Evolutionary conservation across 2,113 vertebrate species (phyloP).

Genomic region (Ardeotis arabs): DNA sequence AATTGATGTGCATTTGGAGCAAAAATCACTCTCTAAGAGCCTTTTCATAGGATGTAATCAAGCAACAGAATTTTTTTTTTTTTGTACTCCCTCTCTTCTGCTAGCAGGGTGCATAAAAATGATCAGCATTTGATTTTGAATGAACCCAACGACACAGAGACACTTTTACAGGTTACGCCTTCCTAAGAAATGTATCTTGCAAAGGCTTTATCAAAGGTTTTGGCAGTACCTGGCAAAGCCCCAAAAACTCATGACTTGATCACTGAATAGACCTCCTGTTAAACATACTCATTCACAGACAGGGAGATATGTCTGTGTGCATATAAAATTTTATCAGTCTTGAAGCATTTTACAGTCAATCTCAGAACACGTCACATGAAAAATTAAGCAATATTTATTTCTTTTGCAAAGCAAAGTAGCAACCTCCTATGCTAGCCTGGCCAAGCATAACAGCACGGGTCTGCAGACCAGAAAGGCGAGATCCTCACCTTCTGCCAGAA

Average conservation of each 20-base stretch:
- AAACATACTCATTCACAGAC: neutral
- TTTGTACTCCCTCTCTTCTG: neutral
- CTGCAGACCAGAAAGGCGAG: neutral
- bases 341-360: constrained; percentile 4
- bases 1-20: constrained; percentile 39
- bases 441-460: neutral
- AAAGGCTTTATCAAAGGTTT: constrained; percentile 8
- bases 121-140: constrained; percentile 64
- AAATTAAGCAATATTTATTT: neutral
- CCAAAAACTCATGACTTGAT: neutral
- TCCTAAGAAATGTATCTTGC: constrained; percentile 11
- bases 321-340: neutral
- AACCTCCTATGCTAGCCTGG: neutral
- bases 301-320: neutral
- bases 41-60: constrained; percentile 50
- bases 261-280: neutral
- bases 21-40: constrained; percentile 64
- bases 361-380: neutral
- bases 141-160: neutral
- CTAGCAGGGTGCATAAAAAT: constrained; percentile 55
- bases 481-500: neutral
- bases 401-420: neutral
- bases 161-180: neutral
- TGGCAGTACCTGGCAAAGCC: neutral
- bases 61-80: constrained; percentile 8